Base-by-base conservation (phyloP, 2,888 invertebrate genomes). In the Mythimna lalbum region DNA sequence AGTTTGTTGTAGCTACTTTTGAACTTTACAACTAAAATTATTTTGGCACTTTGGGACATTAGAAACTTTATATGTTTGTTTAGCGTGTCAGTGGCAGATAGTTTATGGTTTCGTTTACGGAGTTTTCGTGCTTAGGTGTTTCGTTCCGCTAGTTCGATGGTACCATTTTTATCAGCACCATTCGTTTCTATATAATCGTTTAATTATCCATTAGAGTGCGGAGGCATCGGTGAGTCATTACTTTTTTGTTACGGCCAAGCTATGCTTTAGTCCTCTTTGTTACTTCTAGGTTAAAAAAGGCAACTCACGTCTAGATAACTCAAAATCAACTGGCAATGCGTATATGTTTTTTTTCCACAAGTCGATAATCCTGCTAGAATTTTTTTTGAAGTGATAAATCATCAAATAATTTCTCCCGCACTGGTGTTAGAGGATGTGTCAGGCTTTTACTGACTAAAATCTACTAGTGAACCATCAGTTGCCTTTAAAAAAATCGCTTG, bases 1-100 rank as follows among this genome's bases (percentile, higher is more conserved):
- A 61, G 19, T 62, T 65, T 53, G 4, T 17, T 19, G 23, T 23
- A 31, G 9, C 1, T 50, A 7, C 17, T 76, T 76, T n/a, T 23
- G 31, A 17, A 56, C 36, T 50, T 23, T 14, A 21, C n/a, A 36
- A 47, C 27, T 47, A 43, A 63, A 53, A 74, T 47, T 3, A 64
- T 53, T 50, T 31, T 50, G 47, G 47, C 19, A 19, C 43, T 47
- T 47, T 47, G 19, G 47, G 6, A 14, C 4, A 47, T 19, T 47
- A n/a, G 21, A 5, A 5, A n/a, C n/a, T 50, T 50, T 50, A 50
- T 50, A 50, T n/a, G n/a, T 36, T 36, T 14, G 7, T 57, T 19
- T 55, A 19, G 31, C 31, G 4, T 31, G 10, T 55, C n/a, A 10
- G 23, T 27, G 14, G 52, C 7, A 17, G 5, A 43, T 17, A 17